These are phyloP conservation scores for Arbacia lixula DNA, from an alignment of 53 echinoderm and acorn worm genomes.

Conservation along the genomic window DNA sequence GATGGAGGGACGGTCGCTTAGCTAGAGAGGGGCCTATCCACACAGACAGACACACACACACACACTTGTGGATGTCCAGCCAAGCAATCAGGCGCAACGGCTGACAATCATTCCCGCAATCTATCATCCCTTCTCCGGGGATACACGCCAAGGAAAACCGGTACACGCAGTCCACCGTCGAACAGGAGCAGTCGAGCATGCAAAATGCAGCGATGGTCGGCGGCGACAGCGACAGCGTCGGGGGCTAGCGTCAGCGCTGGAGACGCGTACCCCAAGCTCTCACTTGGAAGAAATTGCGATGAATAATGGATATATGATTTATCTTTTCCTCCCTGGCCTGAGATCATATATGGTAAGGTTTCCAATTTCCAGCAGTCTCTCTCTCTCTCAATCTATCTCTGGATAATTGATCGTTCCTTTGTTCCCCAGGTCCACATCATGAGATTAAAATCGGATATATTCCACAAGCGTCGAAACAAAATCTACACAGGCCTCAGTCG, in stretches of 20 bases:
- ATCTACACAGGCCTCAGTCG: no score
- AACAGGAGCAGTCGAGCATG: conserved; percentile 14
- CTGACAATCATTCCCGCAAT: conserved; percentile 1
- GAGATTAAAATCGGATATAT: no score
- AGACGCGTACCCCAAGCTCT: no score
- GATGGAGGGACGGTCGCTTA: not conserved
- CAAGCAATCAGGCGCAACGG: not conserved
- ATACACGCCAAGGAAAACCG: not conserved
- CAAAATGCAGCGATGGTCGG: conserved; percentile 26
- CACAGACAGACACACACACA: not conserved
- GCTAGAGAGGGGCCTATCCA: not conserved
- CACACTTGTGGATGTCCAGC: conserved; percentile 12
- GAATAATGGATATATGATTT: conserved; percentile 33
- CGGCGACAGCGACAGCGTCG: no score
- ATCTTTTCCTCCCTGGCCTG: conserved; percentile 25
- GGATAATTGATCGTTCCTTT: not conserved
- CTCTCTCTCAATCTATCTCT: conserved; percentile 1
- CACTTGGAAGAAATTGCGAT: conserved; percentile 10
- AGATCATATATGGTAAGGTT: no score
- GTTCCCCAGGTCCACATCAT: no score
- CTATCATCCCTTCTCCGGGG: conserved; percentile 2
- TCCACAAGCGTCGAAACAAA: no score
- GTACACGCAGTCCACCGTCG: not conserved
- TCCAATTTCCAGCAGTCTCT: no score
- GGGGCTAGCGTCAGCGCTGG: no score